These are phyloP conservation scores for Coryphaenoides rupestris DNA, from an alignment of 2,113 vertebrate species.

Conservation along the genomic window DNA sequence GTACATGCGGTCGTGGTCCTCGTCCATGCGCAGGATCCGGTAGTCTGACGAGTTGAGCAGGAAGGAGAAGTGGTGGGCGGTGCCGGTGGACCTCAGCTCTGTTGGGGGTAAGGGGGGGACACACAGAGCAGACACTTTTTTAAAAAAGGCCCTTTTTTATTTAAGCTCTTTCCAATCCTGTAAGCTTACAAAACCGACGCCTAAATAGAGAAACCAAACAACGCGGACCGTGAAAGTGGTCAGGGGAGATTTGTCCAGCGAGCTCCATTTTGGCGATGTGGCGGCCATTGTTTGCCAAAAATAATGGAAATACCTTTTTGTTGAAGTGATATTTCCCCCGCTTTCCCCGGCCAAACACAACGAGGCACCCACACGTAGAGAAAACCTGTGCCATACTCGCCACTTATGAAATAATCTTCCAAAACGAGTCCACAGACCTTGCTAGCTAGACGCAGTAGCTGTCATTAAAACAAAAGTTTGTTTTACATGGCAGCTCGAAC, in stretches of 20 bases:
- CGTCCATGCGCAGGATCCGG: constrained; percentile 94
- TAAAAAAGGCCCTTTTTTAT: constrained; percentile 31
- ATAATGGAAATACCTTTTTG: not conserved
- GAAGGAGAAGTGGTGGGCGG: constrained; percentile 95
- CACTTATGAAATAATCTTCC: not conserved
- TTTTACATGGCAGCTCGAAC: constrained; percentile 11
- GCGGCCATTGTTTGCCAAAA: constrained; percentile 19
- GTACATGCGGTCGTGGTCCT: constrained; percentile 98
- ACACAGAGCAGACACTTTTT: not conserved
- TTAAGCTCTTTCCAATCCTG: constrained; percentile 12
- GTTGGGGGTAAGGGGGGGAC: constrained; percentile 13
- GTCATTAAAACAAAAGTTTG: constrained; percentile 15
- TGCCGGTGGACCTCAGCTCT: constrained; percentile 93
- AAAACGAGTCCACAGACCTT: constrained; percentile 27
- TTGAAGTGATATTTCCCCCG: constrained; percentile 14
- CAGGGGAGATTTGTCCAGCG: constrained; percentile 32
- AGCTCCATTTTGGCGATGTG: constrained; percentile 30
- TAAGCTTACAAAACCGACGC: constrained; percentile 21
- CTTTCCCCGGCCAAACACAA: constrained; percentile 17
- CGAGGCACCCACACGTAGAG: not conserved
- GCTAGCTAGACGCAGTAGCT: constrained; percentile 25
- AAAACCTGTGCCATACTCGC: constrained; percentile 3
- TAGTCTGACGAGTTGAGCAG: constrained; percentile 95
- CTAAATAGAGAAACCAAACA: constrained; percentile 7
- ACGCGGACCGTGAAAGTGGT: constrained; percentile 31